A percentile compares a stretch with the other conserved stretches of the same genome.
phyloP scores from a whole-genome alignment of 2,888 invertebrate species.

The Scaptodrosophila latifasciaeformis region DNA sequence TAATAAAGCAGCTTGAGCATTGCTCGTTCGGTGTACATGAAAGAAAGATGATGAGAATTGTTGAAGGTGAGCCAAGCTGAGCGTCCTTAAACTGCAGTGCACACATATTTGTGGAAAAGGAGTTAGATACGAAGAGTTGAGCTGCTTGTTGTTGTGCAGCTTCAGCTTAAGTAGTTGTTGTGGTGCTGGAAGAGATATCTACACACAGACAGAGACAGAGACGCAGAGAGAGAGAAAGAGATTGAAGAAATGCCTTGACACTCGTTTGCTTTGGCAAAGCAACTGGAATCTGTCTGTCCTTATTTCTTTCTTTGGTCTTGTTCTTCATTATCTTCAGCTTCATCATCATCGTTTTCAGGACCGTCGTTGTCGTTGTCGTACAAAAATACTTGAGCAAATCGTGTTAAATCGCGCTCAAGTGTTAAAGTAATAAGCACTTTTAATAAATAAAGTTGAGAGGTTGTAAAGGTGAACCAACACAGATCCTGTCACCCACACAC shows the following conservation, averaged over 20 bases:
- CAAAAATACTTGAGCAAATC: conserved; percentile 65
- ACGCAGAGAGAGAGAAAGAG: conserved; percentile 20
- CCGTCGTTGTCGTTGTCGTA: conserved; percentile 23
- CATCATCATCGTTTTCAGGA: conserved; percentile 42
- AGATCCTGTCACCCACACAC: conserved; percentile 7
- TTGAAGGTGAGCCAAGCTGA: conserved; percentile 25
- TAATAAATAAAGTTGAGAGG: conserved; percentile 62
- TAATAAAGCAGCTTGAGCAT: conserved; percentile 48
- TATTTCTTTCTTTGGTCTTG: too few relatives aligned
- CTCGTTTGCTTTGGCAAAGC: conserved; percentile 17
- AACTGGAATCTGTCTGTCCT: neutral
- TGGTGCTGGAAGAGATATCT: conserved; percentile 10
- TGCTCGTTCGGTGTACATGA: conserved; percentile 44
- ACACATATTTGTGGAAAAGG: conserved; percentile 6
- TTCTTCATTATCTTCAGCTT: conserved; percentile 20
- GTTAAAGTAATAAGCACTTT: conserved; percentile 68
- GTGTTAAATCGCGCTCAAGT: conserved; percentile 70
- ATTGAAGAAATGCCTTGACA: conserved; percentile 41
- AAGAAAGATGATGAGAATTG: conserved; percentile 60
- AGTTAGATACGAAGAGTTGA: conserved; percentile 4
- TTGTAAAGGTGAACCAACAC: conserved; percentile 16
- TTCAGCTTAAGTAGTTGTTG: conserved; percentile 36
- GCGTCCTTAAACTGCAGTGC: conserved; percentile 9
- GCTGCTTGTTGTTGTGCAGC: conserved; percentile 38
- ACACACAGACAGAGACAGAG: conserved; percentile 8